phyloP scores from a whole-genome alignment of 1,140 invertebrate genomes.

The Epicauta chinensis region DNA sequence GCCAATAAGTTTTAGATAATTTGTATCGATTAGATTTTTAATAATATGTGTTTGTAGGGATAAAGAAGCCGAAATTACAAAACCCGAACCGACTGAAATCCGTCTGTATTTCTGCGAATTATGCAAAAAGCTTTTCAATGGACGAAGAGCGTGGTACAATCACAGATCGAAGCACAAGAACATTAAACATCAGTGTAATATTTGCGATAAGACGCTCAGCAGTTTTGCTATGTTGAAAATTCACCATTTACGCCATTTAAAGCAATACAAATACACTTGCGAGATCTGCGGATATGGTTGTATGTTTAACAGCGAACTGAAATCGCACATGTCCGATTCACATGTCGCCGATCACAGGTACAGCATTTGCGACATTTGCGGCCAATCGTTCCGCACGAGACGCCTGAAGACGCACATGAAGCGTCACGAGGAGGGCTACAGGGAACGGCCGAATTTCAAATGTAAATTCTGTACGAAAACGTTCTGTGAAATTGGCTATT shows the following conservation, averaged over 20 bases:
- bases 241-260: slow-evolving; percentile 57
- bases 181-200: slow-evolving; percentile 36
- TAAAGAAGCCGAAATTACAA: too few species aligned
- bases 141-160: slow-evolving; percentile 18
- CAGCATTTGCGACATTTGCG: slow-evolving; percentile 32
- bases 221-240: slow-evolving; percentile 57
- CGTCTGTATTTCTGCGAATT: too few species aligned
- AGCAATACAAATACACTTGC: slow-evolving; percentile 40
- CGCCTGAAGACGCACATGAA: not conserved
- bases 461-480: slow-evolving; percentile 2
- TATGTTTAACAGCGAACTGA: slow-evolving; percentile 32
- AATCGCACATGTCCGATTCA: slow-evolving; percentile 29
- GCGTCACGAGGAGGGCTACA: not conserved
- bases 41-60: too few species aligned
- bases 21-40: too few species aligned
- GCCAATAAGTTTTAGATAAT: too few species aligned
- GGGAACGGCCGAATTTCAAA: not conserved
- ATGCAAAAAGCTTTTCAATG: too few species aligned
- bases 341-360: slow-evolving; percentile 8
- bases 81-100: too few species aligned
- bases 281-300: slow-evolving; percentile 32
- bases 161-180: slow-evolving; percentile 46
- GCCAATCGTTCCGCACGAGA: slow-evolving; percentile 29
- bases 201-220: slow-evolving; percentile 55
- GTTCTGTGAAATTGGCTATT: slow-evolving; percentile 2